phyloP scores from a whole-genome alignment of 2,797 vertebrate species.

The Octomys mimax region DNA sequence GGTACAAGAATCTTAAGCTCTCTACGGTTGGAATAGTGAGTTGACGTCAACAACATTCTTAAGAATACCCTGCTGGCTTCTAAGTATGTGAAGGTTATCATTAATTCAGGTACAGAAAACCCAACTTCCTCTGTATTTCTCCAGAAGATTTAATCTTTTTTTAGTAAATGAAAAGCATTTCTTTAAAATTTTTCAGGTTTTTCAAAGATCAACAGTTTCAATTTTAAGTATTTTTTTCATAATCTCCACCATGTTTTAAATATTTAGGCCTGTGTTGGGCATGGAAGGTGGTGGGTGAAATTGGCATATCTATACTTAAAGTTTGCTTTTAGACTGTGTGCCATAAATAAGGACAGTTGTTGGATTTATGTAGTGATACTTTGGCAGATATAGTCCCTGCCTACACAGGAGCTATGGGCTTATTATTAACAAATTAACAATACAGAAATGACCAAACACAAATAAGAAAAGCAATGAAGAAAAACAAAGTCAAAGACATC shows the following conservation, averaged over 20 bases:
- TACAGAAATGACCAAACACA: neutral
- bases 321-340: accelerated
- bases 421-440: neutral
- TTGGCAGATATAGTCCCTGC: neutral
- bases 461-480: neutral
- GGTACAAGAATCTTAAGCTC: neutral
- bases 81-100: neutral
- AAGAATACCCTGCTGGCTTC: neutral
- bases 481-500: neutral
- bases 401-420: neutral
- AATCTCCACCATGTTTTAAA: neutral
- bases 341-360: neutral
- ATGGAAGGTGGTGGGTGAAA: neutral
- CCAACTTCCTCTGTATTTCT: neutral
- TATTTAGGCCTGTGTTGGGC: neutral
- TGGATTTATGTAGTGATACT: neutral
- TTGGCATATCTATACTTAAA: neutral
- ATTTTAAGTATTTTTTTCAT: neutral
- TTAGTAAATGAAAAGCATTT: neutral
- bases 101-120: neutral
- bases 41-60: neutral
- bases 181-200: neutral
- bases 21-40: neutral
- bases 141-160: neutral
- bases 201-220: neutral